These are phyloP conservation scores for Propithecus deckenii DNA, from an alignment of 2,797 vertebrate genomes.

Conservation along the genomic window DNA sequence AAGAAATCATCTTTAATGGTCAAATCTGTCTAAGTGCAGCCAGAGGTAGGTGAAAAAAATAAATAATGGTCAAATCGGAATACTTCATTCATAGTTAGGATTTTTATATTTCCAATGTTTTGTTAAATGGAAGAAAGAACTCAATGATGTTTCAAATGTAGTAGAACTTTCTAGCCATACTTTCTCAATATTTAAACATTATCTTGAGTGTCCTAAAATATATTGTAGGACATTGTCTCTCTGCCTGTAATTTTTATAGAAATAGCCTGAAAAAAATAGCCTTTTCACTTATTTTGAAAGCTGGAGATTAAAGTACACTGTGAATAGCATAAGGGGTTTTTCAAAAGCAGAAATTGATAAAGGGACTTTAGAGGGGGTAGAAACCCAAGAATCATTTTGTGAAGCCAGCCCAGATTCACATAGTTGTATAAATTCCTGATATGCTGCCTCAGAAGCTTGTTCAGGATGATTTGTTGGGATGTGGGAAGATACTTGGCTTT, in stretches of 20 bases:
- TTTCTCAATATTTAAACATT: background rate
- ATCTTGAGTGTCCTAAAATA: background rate
- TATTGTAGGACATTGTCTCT: background rate
- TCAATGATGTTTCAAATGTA: background rate
- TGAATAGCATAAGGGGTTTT: background rate
- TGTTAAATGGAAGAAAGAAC: background rate
- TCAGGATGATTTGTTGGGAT: background rate
- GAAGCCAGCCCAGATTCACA: background rate
- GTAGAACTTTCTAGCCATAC: background rate
- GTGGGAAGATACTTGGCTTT: background rate
- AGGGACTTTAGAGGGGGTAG: background rate
- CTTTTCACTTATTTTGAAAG: conserved; percentile 37
- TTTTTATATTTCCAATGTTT: conserved; percentile 9
- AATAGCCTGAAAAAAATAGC: conserved; percentile 11
- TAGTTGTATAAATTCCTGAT: background rate
- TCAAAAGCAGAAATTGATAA: background rate
- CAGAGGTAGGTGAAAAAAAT: too few relatives aligned
- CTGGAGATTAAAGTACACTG: background rate
- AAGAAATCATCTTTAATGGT: background rate
- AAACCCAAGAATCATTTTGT: background rate
- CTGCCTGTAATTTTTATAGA: conserved; percentile 15
- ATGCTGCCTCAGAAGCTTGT: background rate
- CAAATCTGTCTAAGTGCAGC: background rate
- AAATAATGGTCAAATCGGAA: background rate
- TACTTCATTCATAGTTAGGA: background rate